Evolutionary conservation across 1,140 invertebrate species (phyloP).

Genomic region (Drosophila nikananu): DNA sequence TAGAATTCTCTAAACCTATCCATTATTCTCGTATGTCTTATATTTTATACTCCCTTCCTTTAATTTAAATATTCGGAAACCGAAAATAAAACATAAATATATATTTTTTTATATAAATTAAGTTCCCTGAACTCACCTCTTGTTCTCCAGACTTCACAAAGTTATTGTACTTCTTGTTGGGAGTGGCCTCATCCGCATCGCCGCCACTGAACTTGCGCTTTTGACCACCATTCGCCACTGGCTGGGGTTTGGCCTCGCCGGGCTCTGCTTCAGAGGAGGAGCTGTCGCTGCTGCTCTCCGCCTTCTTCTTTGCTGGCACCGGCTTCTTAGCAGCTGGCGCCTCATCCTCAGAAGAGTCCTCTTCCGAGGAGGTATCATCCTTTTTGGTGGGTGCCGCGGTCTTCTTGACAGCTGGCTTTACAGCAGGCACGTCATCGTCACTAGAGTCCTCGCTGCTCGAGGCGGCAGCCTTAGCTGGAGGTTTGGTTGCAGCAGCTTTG

Average conservation of each 20-base stretch:
- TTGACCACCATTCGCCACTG: constrained; percentile 69
- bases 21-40: background rate
- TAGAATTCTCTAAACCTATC: no score
- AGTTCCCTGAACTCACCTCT: constrained; percentile 80
- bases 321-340: constrained; percentile 50
- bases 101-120: background rate
- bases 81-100: background rate
- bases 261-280: constrained; percentile 63
- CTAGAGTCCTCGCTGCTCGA: constrained; percentile 51
- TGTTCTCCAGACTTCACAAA: constrained; percentile 87
- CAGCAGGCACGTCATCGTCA: constrained; percentile 71
- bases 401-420: constrained; percentile 71
- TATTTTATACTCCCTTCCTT: no score
- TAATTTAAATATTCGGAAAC: background rate
- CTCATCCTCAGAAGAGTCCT: constrained; percentile 75
- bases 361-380: constrained; percentile 85
- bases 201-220: constrained; percentile 83
- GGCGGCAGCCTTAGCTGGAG: constrained; percentile 33
- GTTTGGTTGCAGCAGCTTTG: constrained; percentile 34
- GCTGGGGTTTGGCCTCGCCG: constrained; percentile 56
- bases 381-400: constrained; percentile 76
- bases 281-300: constrained; percentile 59
- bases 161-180: constrained; percentile 86
- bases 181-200: constrained; percentile 59
- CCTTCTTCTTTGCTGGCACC: constrained; percentile 60